Conservation (phyloP, 2,888 invertebrate species). For the Drosophila paramelanica region DNA sequence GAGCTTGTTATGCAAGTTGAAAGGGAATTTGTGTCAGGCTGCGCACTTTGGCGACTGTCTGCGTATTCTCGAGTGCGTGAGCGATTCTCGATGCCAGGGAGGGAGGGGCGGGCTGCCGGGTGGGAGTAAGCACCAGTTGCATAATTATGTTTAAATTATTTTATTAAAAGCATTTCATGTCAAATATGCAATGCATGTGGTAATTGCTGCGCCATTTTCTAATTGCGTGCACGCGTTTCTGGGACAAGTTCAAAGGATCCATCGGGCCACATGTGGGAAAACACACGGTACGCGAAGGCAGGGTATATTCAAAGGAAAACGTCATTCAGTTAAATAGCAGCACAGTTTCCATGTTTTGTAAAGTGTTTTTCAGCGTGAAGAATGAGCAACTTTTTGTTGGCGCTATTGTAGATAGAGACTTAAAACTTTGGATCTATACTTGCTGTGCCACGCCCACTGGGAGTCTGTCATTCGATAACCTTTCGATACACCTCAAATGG, state of each 20-base stretch:
- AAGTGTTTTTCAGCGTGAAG: too few species aligned
- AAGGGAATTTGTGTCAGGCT: conserved; percentile 74
- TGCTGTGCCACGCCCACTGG: too few species aligned
- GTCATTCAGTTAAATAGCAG: conserved; percentile 1
- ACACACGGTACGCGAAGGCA: too few species aligned
- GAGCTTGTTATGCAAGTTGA: conserved; percentile 70
- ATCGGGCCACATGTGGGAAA: conserved; percentile 3
- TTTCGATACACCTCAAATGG: too few species aligned
- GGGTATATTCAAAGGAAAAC: background rate
- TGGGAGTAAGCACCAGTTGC: conserved; percentile 29
- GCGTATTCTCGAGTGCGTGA: conserved; percentile 69
- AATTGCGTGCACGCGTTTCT: conserved; percentile 59
- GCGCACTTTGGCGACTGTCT: conserved; percentile 59
- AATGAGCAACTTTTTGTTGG: too few species aligned
- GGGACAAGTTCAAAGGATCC: conserved; percentile 71
- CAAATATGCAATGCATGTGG: conserved; percentile 46
- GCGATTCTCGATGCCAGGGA: conserved; percentile 7
- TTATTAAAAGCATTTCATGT: conserved; percentile 58
- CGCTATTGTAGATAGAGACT: too few species aligned
- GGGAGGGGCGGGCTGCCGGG: too few species aligned
- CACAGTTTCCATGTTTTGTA: background rate
- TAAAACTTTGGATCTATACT: too few species aligned
- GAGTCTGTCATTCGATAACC: too few species aligned
- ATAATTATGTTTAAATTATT: conserved; percentile 64
- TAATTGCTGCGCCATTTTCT: conserved; percentile 63